These are phyloP conservation scores for Callyntrura sp. DNA, from an alignment of 2,888 invertebrate species.

Conservation along the genomic window DNA sequence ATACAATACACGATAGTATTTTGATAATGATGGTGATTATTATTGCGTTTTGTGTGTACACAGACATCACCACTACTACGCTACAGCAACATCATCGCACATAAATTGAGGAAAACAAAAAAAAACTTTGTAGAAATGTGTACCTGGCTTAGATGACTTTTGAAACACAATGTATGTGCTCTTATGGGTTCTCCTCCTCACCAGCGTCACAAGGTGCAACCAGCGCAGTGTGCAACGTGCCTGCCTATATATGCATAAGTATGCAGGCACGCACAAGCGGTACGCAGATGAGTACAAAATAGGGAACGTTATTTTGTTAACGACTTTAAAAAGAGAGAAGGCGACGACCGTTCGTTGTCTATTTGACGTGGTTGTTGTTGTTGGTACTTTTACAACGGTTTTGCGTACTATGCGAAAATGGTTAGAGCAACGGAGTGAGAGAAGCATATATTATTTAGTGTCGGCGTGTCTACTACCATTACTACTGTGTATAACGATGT, in stretches of 20 bases:
- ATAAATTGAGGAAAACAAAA: constrained; percentile 53
- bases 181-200: neutral
- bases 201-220: neutral
- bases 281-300: constrained; percentile 5
- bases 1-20: constrained; percentile 21
- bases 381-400: neutral
- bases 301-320: constrained; percentile 40
- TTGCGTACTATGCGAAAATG: constrained; percentile 15
- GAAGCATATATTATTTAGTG: neutral
- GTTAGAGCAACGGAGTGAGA: neutral
- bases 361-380: constrained; percentile 36
- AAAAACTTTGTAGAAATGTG: constrained; percentile 16
- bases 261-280: neutral
- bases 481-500: constrained; percentile 7
- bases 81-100: neutral
- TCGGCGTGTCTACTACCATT: neutral
- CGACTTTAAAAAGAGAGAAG: constrained; percentile 53
- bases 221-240: neutral
- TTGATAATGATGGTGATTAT: constrained; percentile 45
- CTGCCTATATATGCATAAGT: neutral
- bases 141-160: constrained; percentile 8
- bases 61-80: constrained; percentile 11
- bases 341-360: constrained; percentile 62
- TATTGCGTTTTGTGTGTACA: constrained; percentile 8
- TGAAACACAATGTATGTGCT: neutral